Percentiles rank a stretch among this genome's conserved stretches.
Conservation (phyloP, 2,113 vertebrate species). For the Scalopus aquaticus region DNA sequence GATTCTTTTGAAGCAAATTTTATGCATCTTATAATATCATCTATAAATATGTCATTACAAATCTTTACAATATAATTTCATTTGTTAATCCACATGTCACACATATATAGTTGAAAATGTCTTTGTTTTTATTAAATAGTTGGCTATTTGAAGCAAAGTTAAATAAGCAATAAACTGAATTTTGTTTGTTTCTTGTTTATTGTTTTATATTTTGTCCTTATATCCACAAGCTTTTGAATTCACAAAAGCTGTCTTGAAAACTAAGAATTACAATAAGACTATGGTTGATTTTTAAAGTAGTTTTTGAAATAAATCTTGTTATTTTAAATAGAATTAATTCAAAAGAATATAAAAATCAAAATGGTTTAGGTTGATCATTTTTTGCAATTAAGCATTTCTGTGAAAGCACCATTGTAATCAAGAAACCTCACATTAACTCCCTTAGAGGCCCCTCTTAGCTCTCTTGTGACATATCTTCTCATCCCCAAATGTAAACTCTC, state of each 20-base stretch:
- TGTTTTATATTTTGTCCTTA: neutral
- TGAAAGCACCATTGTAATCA: neutral
- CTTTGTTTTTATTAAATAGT: no score
- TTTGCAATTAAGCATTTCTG: neutral
- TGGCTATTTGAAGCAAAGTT: neutral
- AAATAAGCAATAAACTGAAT: neutral
- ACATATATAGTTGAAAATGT: neutral
- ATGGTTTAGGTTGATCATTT: neutral
- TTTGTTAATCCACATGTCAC: neutral
- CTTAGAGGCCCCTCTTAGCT: neutral
- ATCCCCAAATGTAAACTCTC: neutral
- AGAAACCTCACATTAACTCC: neutral
- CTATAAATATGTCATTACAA: neutral
- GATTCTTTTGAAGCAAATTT: neutral
- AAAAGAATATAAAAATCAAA: neutral
- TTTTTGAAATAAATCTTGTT: slow-evolving; percentile 17
- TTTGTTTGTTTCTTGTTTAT: neutral
- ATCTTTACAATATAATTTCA: neutral
- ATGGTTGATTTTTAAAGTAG: neutral
- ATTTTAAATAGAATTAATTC: neutral
- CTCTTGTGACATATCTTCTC: neutral
- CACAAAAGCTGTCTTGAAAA: neutral
- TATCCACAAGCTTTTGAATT: neutral
- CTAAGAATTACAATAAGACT: neutral
- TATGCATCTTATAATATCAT: neutral